Percentiles rank a stretch among this genome's conserved stretches.
Conservation (phyloP, 2,113 vertebrate genomes). For the Syngnathus typhle region DNA sequence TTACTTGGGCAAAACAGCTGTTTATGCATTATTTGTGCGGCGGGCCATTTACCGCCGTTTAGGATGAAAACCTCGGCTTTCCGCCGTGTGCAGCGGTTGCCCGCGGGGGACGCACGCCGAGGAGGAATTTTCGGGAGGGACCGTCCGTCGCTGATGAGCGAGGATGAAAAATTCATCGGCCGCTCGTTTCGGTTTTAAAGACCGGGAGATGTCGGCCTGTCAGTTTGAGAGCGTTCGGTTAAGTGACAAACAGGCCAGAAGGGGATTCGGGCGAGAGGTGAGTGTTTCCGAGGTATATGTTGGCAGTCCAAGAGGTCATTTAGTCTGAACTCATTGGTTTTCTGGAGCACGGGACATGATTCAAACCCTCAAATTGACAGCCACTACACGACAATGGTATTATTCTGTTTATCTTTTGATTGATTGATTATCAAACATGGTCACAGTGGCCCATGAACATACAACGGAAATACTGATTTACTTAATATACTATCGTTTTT, state of each 20-base stretch:
- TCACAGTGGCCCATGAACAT: no score
- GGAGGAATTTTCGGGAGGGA: slow-evolving; percentile 37
- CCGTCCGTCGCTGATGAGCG: slow-evolving; percentile 69
- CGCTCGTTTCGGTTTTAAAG: slow-evolving; percentile 64
- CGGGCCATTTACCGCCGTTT: slow-evolving; percentile 75
- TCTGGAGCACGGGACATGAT: no score
- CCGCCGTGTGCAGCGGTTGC: slow-evolving; percentile 60
- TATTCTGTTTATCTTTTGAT: no score
- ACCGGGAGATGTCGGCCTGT: slow-evolving; percentile 59
- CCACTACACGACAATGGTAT: background rate
- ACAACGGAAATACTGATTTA: no score
- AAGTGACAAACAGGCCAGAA: slow-evolving; percentile 63
- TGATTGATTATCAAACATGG: no score
- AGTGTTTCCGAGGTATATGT: background rate
- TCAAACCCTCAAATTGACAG: background rate
- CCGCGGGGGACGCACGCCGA: slow-evolving; percentile 51
- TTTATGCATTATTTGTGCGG: slow-evolving; percentile 82
- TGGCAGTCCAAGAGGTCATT: background rate
- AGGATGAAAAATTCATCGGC: slow-evolving; percentile 74
- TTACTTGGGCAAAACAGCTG: slow-evolving; percentile 83
- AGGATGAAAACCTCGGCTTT: slow-evolving; percentile 66
- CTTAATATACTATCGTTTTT: no score
- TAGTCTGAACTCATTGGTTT: background rate
- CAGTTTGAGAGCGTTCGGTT: slow-evolving; percentile 54
- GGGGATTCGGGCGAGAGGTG: slow-evolving; percentile 37